Percentiles rank a stretch among this genome's conserved stretches.
Conservation (phyloP, 2,888 invertebrate genomes). For the Drosophila ustulata region DNA sequence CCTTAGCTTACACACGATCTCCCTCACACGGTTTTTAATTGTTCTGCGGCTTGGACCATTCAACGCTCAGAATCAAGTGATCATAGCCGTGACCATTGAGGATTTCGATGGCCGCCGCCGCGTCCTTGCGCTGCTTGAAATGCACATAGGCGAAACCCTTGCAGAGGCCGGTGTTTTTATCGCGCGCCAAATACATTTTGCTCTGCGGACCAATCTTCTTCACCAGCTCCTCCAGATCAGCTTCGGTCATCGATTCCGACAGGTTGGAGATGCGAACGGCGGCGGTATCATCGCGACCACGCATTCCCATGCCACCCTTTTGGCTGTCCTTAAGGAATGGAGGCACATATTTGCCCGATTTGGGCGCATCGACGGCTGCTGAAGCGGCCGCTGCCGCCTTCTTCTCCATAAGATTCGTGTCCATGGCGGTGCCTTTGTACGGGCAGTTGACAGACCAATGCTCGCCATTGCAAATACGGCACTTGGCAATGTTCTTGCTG, state of each 20-base stretch:
- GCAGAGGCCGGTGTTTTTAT: constrained; percentile 93
- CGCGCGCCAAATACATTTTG: constrained; percentile 98
- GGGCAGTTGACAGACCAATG: constrained; percentile 99
- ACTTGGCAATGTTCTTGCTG: constrained; percentile 91
- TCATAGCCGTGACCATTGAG: constrained; percentile 98
- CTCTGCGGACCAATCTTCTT: constrained; percentile 96
- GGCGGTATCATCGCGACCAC: constrained; percentile 91
- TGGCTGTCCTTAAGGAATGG: constrained; percentile 95
- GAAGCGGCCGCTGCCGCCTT: constrained; percentile 85
- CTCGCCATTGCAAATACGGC: constrained; percentile 96
- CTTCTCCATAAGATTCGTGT: constrained; percentile 88
- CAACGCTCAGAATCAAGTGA: constrained; percentile 98
- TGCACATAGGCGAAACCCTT: constrained; percentile 99
- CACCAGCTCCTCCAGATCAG: constrained; percentile 97
- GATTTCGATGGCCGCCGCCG: constrained; percentile 94
- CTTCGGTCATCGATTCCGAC: constrained; percentile 97
- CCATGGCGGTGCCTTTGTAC: constrained; percentile 95
- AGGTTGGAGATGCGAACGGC: constrained; percentile 99
- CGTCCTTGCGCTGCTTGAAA: constrained; percentile 95
- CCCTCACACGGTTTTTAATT: constrained; percentile 53
- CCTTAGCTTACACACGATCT: too few relatives aligned
- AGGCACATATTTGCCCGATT: constrained; percentile 91
- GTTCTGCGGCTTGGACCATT: constrained; percentile 96
- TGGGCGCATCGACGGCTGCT: constrained; percentile 81
- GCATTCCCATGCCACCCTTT: constrained; percentile 89